These are phyloP conservation scores for Allacma fusca DNA, from an alignment of 2,888 invertebrate genomes.

Conservation along the genomic window DNA sequence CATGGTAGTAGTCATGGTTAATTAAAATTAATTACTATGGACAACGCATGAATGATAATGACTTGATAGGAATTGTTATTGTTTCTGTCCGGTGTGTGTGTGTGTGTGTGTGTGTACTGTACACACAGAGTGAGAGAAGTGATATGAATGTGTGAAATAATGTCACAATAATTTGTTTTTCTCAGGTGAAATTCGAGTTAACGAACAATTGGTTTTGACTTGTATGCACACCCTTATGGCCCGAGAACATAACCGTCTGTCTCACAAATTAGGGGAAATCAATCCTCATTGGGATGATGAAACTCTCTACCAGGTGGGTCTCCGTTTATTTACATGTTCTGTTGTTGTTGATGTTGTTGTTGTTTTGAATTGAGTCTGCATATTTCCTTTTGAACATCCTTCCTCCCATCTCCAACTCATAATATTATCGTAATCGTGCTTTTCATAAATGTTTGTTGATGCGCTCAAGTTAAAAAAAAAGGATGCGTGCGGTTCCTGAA, in stretches of 20 bases:
- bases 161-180: constrained; percentile 21
- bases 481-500: too few relatives aligned
- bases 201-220: constrained; percentile 87
- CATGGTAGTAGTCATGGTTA: neutral
- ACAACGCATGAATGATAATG: neutral
- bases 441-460: too few relatives aligned
- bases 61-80: neutral
- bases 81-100: too few relatives aligned
- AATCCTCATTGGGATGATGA: constrained; percentile 96
- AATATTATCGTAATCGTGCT: too few relatives aligned
- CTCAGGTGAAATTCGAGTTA: constrained; percentile 87
- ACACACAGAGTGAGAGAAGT: too few relatives aligned
- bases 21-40: neutral
- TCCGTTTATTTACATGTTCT: constrained; percentile 4
- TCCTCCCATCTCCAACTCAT: neutral
- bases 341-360: too few relatives aligned
- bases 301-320: constrained; percentile 77
- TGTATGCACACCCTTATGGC: constrained; percentile 93
- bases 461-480: too few relatives aligned
- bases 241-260: constrained; percentile 87
- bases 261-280: constrained; percentile 76
- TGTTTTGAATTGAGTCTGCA: neutral
- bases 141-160: constrained; percentile 8
- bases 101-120: too few relatives aligned
- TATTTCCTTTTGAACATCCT: neutral